Base-by-base conservation (phyloP, 2,113 vertebrate species). In the Dicerorhinus sumatrensis region DNA sequence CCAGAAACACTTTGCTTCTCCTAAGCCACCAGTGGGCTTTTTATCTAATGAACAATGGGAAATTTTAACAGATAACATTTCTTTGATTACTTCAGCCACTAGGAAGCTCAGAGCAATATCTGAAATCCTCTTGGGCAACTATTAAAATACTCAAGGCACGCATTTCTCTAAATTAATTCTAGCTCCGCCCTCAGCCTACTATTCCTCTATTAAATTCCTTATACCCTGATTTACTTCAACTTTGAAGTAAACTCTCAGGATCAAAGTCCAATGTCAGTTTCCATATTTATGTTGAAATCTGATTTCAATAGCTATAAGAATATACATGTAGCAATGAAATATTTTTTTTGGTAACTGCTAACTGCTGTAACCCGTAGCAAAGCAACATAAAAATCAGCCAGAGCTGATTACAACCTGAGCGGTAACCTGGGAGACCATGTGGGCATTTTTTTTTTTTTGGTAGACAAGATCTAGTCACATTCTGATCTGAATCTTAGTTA, bases 21-120 rank as follows among this genome's bases (percentile, higher is more conserved):
- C 25, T 94, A 92, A 80, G 48, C 42, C 31, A 97, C 9, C 33
- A 82, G 81, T 9, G 3, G 9, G 60, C 54, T 91, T 89, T 86
- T 60, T 17, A 82, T 81, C 29, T 60, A 93, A 94, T 70, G 60
- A 83, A 94, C 27, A 82, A 91, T 12, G 17, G 54, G 3, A 76
- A 81, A 89, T 39, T 75, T 82, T 33, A 95, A 72, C n/a, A 94
- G 65, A 10, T 96, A 93, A 33, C 46, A 93, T n/a, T 96, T 54
- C 17, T 83, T 94, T 83, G 82, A 89, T 75, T 95, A 89, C 76
- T 75, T 77, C 86, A 89, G 58, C 27, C 14, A 80, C 42, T 88
- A 75, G 27, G 60, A 93, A 60, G n/a, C 39, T 92, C 77, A 97
- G 48, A 91, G 60, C 5, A 89, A 27, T 70, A 94, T 8, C 48